Evolutionary conservation across 2,888 invertebrate species (phyloP), one percentile per base, ranked within the genome.

Genomic region (Dasypogon diadema): DNA sequence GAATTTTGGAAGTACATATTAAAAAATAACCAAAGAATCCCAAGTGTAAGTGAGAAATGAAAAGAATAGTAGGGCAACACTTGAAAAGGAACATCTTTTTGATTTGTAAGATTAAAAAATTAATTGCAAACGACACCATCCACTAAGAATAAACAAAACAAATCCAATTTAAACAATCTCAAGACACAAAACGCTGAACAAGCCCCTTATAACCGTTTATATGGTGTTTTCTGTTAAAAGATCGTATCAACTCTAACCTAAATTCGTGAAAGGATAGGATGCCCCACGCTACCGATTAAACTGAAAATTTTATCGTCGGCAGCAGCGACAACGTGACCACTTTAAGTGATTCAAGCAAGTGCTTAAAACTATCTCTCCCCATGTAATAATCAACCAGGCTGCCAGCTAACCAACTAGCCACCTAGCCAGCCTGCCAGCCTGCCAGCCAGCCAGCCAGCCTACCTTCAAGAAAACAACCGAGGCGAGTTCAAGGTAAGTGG

Each of bases 401-500:
- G 21, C 22, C 55, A 21, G 22, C 22, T 10, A 55, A 12, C n/a
- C 6, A 12, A 12, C 42, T 30, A 30, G 8, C 30, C 8, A 12
- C 12, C 42, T 1, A 58, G 58, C 26, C 58, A 58, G 24, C 24
- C 56, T 24, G 26, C 56, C 24, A 24, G 26, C 24, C 63, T 18
- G 14, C 63, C 42, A 34, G 18, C 14, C 54, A 14, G 70, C 21
- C 51, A 24, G 46, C 65, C 46, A 46, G 46, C 65, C 65, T 65
- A 65, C 65, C 70, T 54, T 51, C 70, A 54, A 37, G 54, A 51
- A 56, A 70, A 30, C 54, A 51, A 46, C 54, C 54, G 21, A 51
- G 70, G 70, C 30, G 70, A 70, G 70, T 70, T 70, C 70, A 70
- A 70, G 70, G 70, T 54, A 70, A 70, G 70, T 37, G 51, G 75